Conservation (phyloP, 2,113 vertebrate genomes). For the western clawed frog (Xenopus tropicalis) region DNA sequence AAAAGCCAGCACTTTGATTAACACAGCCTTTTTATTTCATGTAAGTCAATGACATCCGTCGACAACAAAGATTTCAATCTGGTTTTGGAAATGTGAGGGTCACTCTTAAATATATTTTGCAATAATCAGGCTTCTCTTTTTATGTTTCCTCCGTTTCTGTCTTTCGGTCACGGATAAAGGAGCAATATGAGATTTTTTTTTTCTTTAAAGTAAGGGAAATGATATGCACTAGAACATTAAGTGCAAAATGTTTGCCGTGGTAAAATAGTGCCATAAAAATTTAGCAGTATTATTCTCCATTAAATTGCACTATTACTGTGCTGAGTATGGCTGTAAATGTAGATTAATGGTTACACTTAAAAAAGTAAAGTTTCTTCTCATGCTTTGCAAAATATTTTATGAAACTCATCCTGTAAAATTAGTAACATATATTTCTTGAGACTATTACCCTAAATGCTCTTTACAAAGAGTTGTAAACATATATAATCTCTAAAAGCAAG, state of each 20-base stretch:
- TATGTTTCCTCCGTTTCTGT: no score
- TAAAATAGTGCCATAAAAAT: background rate
- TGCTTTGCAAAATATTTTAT: background rate
- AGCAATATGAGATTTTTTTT: no score
- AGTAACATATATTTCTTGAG: background rate
- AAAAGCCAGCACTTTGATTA: no score
- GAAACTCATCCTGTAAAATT: background rate
- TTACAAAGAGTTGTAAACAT: no score
- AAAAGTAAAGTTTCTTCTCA: background rate
- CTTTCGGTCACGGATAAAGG: no score
- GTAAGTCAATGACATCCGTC: no score
- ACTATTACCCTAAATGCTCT: background rate
- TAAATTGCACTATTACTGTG: background rate
- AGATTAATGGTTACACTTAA: background rate
- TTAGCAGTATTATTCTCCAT: background rate
- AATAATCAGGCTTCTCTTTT: no score
- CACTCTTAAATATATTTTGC: no score
- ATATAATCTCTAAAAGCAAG: no score
- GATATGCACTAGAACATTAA: background rate
- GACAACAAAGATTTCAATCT: no score
- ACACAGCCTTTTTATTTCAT: no score
- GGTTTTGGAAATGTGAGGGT: no score
- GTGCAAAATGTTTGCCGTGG: background rate
- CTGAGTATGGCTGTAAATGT: background rate
- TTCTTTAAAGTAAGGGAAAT: background rate